These are phyloP conservation scores for Lamprologus speciosus DNA, from an alignment of 2,113 vertebrate species.

Conservation along the genomic window DNA sequence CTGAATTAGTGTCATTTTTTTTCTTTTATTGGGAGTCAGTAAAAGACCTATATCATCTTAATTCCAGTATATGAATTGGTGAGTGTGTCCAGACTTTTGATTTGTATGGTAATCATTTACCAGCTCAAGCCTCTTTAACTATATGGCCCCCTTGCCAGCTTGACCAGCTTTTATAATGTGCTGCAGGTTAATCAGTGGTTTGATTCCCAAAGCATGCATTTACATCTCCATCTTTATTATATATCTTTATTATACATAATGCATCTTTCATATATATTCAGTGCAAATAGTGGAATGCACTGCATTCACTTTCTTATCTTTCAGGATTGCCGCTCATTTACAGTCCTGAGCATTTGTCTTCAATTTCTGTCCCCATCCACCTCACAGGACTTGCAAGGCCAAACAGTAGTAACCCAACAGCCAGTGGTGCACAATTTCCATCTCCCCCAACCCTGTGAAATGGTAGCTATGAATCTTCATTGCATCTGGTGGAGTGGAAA, in stretches of 20 bases:
- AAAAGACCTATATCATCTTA: background rate
- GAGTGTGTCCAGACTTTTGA: background rate
- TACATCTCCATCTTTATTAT: background rate
- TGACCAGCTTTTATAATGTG: background rate
- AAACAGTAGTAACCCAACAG: conserved; percentile 41
- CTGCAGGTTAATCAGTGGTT: background rate
- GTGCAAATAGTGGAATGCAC: background rate
- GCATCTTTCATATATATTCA: background rate
- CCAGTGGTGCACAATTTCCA: conserved; percentile 47
- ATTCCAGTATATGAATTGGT: background rate
- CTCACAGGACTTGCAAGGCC: conserved; percentile 58
- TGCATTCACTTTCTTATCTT: background rate
- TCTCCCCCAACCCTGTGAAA: conserved; percentile 46
- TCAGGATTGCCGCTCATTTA: conserved; percentile 41
- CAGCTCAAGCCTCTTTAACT: background rate
- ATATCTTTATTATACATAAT: background rate
- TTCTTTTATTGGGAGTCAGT: background rate
- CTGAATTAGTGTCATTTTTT: background rate
- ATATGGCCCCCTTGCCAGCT: background rate
- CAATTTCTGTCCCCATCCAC: background rate
- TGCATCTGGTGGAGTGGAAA: conserved; percentile 65
- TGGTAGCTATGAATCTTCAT: conserved; percentile 76
- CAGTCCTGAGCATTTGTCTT: conserved; percentile 46
- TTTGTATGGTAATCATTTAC: background rate
- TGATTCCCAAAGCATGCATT: background rate